phyloP scores from a whole-genome alignment of 2,797 vertebrate species.

The Ibycter americanus region DNA sequence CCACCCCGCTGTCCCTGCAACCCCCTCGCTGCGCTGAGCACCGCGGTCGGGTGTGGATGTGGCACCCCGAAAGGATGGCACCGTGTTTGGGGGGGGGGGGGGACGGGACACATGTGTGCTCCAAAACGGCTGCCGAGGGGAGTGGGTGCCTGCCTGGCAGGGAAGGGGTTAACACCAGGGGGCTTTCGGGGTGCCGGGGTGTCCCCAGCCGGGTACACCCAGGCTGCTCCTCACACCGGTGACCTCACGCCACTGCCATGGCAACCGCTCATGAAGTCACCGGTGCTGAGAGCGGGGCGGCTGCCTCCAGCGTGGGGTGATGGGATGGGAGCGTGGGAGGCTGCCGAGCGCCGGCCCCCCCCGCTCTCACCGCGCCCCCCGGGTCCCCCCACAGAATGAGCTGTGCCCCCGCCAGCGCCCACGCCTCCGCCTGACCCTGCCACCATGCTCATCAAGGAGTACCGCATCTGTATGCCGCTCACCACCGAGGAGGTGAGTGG shows the following conservation, averaged over 20 bases:
- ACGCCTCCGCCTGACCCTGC: neutral
- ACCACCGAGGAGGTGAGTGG: conserved; percentile 90
- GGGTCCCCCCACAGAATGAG: neutral
- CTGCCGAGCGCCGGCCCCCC: neutral
- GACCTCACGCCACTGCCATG: conserved; percentile 60
- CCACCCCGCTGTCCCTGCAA: neutral
- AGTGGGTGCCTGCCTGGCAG: neutral
- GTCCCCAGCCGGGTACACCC: neutral
- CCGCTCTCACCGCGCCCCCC: neutral
- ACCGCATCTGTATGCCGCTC: conserved; percentile 93
- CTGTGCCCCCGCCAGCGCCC: neutral
- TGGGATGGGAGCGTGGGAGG: neutral
- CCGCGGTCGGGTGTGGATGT: fast-evolving
- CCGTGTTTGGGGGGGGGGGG: fast-evolving
- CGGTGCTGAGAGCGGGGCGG: neutral
- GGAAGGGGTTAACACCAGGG: neutral
- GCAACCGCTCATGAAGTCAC: conserved; percentile 65
- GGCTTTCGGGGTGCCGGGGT: neutral
- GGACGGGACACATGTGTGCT: fast-evolving
- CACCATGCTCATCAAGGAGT: conserved; percentile 92
- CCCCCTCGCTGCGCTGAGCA: neutral
- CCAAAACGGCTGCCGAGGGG: neutral
- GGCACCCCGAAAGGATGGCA: neutral
- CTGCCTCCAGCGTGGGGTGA: neutral
- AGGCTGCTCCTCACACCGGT: neutral